Conservation (phyloP, 2,113 vertebrate species). For the human region GRCh38 chr18:12027001-12027500, state of each 20-base stretch:
- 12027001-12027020: neutral
- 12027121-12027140: neutral
- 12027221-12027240: neutral
- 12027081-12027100: neutral
- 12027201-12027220: neutral
- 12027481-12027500: neutral
- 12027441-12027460: neutral
- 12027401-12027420: neutral
- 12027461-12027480: neutral
- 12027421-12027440: neutral
- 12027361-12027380: neutral
- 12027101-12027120: neutral
- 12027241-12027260: neutral
- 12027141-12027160: neutral
- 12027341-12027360: neutral
- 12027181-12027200: neutral
- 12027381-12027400: too few relatives aligned
- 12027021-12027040: neutral
- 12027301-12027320: rapidly evolving
- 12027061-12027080: neutral
- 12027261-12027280: neutral
- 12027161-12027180: neutral
- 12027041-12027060: neutral
- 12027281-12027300: neutral
- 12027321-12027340: rapidly evolving